Evolutionary conservation across 2,113 vertebrate species (phyloP).

Genomic region (human): DNA sequence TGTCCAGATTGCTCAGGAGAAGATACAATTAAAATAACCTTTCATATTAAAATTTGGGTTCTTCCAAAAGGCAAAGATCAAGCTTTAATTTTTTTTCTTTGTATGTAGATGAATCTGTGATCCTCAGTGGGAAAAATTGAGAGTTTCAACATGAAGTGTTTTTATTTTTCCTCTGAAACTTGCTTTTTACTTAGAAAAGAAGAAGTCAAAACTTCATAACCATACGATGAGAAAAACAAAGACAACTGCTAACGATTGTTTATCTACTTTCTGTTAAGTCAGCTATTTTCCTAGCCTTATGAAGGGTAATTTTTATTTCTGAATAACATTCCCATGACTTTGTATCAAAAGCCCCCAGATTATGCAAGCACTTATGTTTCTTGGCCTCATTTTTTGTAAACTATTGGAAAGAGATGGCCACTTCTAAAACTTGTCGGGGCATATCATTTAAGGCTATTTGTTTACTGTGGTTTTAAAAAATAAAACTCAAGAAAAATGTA

Average conservation of each 20-base stretch:
- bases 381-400: neutral
- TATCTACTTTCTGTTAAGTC: neutral
- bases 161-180: neutral
- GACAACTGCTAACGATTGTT: neutral
- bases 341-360: neutral
- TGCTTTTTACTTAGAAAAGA: neutral
- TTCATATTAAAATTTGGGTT: neutral
- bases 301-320: neutral
- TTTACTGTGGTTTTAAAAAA: neutral
- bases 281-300: neutral
- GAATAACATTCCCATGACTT: neutral
- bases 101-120: no score
- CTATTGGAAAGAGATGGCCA: neutral
- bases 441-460: neutral
- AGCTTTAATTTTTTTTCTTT: neutral
- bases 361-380: accelerated
- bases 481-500: neutral
- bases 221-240: neutral
- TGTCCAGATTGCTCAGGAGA: neutral
- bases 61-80: neutral
- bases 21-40: neutral
- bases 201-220: neutral
- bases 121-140: neutral
- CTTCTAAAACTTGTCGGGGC: neutral
- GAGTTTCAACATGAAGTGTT: neutral